Evolutionary conservation across 2,888 invertebrate genomes (phyloP).

Genomic region (Agrotis clavis): DNA sequence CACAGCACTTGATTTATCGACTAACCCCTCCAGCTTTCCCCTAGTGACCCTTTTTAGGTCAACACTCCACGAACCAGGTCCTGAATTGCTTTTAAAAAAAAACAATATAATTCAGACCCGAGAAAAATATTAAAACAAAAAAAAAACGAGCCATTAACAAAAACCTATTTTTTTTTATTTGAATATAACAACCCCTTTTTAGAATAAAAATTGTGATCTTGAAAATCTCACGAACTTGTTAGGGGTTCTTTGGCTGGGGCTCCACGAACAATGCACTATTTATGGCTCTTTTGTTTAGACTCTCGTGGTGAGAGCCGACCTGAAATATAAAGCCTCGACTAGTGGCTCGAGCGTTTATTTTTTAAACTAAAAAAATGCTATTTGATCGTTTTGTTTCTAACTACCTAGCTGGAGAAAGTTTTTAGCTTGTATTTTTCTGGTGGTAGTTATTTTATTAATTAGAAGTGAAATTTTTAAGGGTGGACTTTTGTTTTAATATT

Average conservation of each 20-base stretch:
- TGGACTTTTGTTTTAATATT: conserved; percentile 3
- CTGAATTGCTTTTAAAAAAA: background rate
- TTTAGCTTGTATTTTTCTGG: background rate
- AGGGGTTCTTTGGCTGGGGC: conserved; percentile 75
- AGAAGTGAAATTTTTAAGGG: background rate
- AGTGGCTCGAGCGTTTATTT: conserved; percentile 60
- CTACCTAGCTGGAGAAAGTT: conserved; percentile 2
- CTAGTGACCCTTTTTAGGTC: conserved; percentile 5
- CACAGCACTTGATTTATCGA: conserved; percentile 5
- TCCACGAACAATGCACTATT: conserved; percentile 85
- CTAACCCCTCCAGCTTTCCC: background rate
- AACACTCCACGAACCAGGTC: background rate
- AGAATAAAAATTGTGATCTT: conserved; percentile 65
- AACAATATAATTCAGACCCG: conserved; percentile 18
- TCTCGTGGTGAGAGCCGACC: conserved; percentile 67
- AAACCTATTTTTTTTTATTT: conserved; percentile 2
- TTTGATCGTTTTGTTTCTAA: conserved; percentile 34
- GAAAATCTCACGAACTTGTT: conserved; percentile 80
- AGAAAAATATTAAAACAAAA: conserved; percentile 32
- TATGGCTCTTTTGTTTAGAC: conserved; percentile 84
- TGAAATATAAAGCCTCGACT: conserved; percentile 67
- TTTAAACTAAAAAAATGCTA: conserved; percentile 50
- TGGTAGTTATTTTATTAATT: conserved; percentile 11
- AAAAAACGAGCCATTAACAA: conserved; percentile 35
- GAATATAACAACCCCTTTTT: conserved; percentile 48